Base-by-base conservation (phyloP, 2,113 vertebrate genomes). In the Perca fluviatilis region DNA sequence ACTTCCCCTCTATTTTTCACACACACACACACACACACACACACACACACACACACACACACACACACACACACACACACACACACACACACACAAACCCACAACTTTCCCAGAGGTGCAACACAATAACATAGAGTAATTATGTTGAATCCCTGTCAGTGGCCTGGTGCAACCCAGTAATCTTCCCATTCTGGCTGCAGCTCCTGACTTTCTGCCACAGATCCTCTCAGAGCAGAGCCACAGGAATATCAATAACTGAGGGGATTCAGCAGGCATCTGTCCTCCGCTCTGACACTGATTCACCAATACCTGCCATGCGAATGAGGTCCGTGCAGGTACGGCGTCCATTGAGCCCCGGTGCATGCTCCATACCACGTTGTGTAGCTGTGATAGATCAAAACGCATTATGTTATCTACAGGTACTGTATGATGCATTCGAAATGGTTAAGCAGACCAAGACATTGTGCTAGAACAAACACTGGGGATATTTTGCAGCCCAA, bases 71-170 rank as follows among this genome's bases (percentile, higher is more conserved):
- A 77, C 13, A 58, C 36, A 49, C 27, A 62, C 27, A 33, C 25
- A 27, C 66, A 79, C 58, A 62, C 46, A 43, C 49, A 43, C 62
- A 47, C 71, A 11, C 23, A 63, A 5, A 49, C 40, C 23, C 51
- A 60, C 70, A 75, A 19, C 65, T 65, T 64, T 74, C 64, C 58
- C 77, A 65, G 53, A 85, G 72, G 77, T 71, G 77, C 77, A 71
- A 56, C 72, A 72, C n/a, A 71, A 71, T 64, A 30, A 64, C 79
- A 74, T 21, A 14, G 65, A 15, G n/a, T 47, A 71, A 80, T 73
- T 78, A 61, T 54, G 30, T 33, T 73, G 68, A 79, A 67, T 84
- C 82, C 69, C 75, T 62, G 75, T 84, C 75, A 33, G 43, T 43
- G 72, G 36, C 56, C 40, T 0, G 57, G 76, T 74, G 36, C 51